phyloP scores from a whole-genome alignment of 2,797 vertebrate species.

The Lepilemur ruficaudatus region DNA sequence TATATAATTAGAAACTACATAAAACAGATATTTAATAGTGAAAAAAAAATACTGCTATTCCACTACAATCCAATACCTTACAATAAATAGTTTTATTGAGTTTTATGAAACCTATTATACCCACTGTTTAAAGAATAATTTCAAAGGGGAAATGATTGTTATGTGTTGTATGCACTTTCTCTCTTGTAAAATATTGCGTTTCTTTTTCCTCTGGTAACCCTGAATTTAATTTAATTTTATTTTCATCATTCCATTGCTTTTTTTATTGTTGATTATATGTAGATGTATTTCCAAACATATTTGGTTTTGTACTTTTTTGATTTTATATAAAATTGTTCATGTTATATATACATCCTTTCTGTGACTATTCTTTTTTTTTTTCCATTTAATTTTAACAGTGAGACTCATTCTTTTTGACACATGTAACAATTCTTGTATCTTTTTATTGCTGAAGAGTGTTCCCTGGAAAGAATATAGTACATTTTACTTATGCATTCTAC shows the following conservation, averaged over 20 bases:
- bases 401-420: neutral
- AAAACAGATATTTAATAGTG: neutral
- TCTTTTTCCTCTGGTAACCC: neutral
- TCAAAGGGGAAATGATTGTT: neutral
- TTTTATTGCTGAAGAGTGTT: neutral
- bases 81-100: neutral
- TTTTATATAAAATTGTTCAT: neutral
- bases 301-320: neutral
- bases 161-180: neutral
- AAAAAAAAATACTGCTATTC: conserved; percentile 33
- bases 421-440: neutral
- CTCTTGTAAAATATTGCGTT: neutral
- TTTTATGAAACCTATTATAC: neutral
- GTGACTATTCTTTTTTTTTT: neutral
- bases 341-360: neutral
- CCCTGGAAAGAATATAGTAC: neutral
- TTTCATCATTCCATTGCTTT: neutral
- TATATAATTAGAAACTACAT: neutral
- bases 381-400: neutral
- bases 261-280: neutral
- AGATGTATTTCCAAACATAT: neutral
- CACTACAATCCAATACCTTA: neutral
- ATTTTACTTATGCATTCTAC: neutral
- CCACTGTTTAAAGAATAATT: neutral
- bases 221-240: neutral